Conservation (phyloP, 2,797 vertebrate genomes). For the Austrolebias charrua region DNA sequence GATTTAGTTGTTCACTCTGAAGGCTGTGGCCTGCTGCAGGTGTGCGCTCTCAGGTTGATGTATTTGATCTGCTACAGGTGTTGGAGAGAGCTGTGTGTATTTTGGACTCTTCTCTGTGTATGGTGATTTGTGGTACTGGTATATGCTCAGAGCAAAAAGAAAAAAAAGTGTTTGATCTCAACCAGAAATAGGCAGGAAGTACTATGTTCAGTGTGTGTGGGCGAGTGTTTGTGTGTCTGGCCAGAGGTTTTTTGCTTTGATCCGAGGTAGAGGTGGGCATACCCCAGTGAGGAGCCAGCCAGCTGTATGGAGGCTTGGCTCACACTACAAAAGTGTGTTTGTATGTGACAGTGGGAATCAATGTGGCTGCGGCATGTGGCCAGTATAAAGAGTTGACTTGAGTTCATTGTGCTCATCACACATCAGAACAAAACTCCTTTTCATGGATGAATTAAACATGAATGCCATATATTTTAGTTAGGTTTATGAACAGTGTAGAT, state of each 20-base stretch:
- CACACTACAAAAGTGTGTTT: slow-evolving; percentile 32
- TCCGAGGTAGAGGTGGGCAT: slow-evolving; percentile 61
- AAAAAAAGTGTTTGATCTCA: slow-evolving; percentile 62
- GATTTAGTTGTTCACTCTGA: slow-evolving; percentile 55
- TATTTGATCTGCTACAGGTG: slow-evolving; percentile 69
- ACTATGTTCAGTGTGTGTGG: slow-evolving; percentile 27
- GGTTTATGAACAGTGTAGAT: slow-evolving; percentile 10
- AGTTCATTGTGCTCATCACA: slow-evolving; percentile 23
- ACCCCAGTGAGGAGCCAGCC: slow-evolving; percentile 52
- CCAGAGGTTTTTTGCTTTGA: slow-evolving; percentile 71
- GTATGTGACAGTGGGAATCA: slow-evolving; percentile 27
- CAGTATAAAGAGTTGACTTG: slow-evolving; percentile 31
- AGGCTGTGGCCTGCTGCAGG: slow-evolving; percentile 56
- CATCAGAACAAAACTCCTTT: slow-evolving; percentile 16
- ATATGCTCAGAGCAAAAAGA: slow-evolving; percentile 52
- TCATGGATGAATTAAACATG: slow-evolving; percentile 8
- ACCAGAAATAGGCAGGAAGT: slow-evolving; percentile 47
- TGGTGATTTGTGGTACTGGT: slow-evolving; percentile 58
- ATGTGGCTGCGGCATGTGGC: slow-evolving; percentile 10
- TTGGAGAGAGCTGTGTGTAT: slow-evolving; percentile 31
- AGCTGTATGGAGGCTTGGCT: slow-evolving; percentile 59
- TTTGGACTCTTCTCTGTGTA: slow-evolving; percentile 27
- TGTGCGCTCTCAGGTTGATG: slow-evolving; percentile 58
- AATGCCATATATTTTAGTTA: slow-evolving; percentile 11
- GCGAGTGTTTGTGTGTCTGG: slow-evolving; percentile 42